Evolutionary conservation across 2,797 vertebrate species (phyloP).

Genomic region (Intellagama lesueurii): DNA sequence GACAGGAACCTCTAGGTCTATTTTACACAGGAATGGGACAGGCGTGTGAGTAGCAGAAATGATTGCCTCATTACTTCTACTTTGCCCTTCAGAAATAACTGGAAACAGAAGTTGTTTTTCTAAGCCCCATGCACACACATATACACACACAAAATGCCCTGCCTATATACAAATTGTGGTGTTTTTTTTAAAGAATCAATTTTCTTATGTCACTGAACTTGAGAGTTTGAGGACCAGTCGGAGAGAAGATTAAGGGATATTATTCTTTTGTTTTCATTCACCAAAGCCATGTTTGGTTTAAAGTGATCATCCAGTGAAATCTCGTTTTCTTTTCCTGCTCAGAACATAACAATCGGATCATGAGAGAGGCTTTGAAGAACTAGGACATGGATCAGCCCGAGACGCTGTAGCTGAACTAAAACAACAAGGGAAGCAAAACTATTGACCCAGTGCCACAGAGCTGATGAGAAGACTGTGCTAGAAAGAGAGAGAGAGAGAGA

Average conservation of each 20-base stretch:
- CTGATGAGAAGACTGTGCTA: neutral
- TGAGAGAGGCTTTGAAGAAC: neutral
- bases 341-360: conserved; percentile 22
- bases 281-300: neutral
- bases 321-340: neutral
- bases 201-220: neutral
- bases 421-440: neutral
- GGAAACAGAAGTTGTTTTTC: too few species aligned
- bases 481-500: too few species aligned
- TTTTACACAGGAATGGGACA: neutral
- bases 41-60: neutral
- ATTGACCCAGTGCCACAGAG: neutral
- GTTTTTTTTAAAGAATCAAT: neutral
- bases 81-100: neutral
- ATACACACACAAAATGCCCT: too few species aligned
- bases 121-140: too few species aligned
- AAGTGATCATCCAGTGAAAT: conserved; percentile 20
- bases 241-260: too few species aligned
- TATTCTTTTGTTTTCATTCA: neutral
- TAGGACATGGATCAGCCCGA: neutral
- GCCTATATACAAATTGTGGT: neutral
- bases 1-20: too few species aligned
- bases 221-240: neutral
- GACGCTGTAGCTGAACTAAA: neutral
- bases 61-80: neutral